Evolutionary conservation across 2,113 vertebrate species (phyloP), one percentile per base, ranked within the genome.

Genomic region (Chamaetylas fuelleborni): DNA sequence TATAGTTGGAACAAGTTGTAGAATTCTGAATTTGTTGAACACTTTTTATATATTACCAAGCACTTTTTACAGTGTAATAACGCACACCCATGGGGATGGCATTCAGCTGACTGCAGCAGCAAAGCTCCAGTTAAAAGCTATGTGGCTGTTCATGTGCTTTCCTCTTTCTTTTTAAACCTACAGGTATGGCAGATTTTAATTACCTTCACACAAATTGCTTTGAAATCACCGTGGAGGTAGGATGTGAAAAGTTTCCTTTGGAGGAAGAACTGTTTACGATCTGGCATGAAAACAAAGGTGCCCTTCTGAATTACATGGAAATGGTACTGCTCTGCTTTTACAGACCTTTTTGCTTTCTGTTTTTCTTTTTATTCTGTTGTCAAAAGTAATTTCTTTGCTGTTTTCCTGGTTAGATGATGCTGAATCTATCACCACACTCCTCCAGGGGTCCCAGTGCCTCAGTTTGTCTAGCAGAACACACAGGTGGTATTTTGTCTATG

Each of bases 101-200:
- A 22, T 56, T 90, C 60, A 70, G 12, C 50, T 85, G 65, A n/a
- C 19, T 85, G 33, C 61, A 79, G 43, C 53, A 87, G 33, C 48
- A 89, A 82, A 76, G 23, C n/a, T 81, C 42, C 47, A 40, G 25
- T 38, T 54, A 65, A 72, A 47, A 34, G 14, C 58, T 81, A 45
- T 15, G 22, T 14, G 29, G 22, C 18, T 88, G 16, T 47, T 74
- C 34, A 19, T 67, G 36, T 64, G 40, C n/a, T 80, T 25, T 90
- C 12, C 45, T 61, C 43, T 71, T 43, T 28, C 12, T 77, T 79
- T 94, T 61, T 58, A 19, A 22, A 71, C 24, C 12, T 42, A 2
- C 51, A 98, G 99, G 99, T 51, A 99, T 99, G 99, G 98, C 99
- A 12, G 99, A 99, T 96, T 99, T 99, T 95, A 99, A 99, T 86